Evolutionary conservation across 2,797 vertebrate species (phyloP).

Genomic region (Sorex maritimensis): DNA sequence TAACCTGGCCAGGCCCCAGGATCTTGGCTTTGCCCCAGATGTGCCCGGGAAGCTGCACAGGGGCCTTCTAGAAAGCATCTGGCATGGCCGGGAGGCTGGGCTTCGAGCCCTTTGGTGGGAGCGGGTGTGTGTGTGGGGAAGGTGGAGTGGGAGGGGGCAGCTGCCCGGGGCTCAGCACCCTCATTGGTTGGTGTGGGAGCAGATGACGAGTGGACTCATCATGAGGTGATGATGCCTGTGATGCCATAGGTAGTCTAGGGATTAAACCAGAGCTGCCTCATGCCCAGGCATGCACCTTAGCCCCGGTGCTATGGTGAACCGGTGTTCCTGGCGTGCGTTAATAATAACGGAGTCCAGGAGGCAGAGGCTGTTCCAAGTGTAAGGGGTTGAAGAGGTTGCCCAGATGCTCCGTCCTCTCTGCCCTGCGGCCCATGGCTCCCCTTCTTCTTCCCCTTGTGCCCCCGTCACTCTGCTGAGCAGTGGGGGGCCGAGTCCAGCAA

Average conservation of each 20-base stretch:
- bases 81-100: constrained; percentile 35
- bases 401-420: too few relatives aligned
- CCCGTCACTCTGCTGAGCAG: not conserved
- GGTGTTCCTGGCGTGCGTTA: not conserved
- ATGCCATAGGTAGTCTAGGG: too few relatives aligned
- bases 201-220: constrained; percentile 54
- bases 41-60: not conserved
- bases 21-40: constrained; percentile 26
- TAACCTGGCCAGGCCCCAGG: not conserved
- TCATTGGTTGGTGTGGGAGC: constrained; percentile 53
- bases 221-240: too few relatives aligned
- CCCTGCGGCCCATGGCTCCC: too few relatives aligned
- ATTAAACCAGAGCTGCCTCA: too few relatives aligned
- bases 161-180: constrained; percentile 49
- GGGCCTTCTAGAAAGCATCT: accelerated
- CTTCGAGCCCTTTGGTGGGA: not conserved
- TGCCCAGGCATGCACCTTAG: too few relatives aligned
- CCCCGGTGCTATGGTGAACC: too few relatives aligned
- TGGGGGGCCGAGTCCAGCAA: not conserved
- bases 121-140: too few relatives aligned
- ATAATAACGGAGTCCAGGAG: not conserved
- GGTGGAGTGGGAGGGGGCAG: not conserved
- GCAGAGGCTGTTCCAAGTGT: not conserved
- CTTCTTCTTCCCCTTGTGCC: too few relatives aligned
- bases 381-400: not conserved